Conservation (phyloP, 2,797 vertebrate genomes). For the Anomalospiza imberbis region DNA sequence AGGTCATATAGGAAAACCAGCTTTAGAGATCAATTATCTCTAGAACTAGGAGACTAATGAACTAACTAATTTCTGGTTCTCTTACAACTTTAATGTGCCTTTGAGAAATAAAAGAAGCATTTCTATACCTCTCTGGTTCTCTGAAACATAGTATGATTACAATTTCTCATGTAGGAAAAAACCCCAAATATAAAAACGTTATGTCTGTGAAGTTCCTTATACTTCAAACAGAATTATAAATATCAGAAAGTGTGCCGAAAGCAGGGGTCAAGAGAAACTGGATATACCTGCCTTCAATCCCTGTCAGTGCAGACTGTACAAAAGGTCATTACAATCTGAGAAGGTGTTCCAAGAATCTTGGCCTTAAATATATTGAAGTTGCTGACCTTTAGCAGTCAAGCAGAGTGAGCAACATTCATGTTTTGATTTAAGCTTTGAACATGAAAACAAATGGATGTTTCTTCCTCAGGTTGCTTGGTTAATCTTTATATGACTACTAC, state of each 20-base stretch:
- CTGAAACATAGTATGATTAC: neutral
- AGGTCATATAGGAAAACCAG: neutral
- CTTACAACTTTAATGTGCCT: neutral
- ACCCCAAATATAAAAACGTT: neutral
- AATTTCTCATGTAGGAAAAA: neutral
- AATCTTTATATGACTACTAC: neutral
- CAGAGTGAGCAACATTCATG: neutral
- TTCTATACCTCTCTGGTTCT: neutral
- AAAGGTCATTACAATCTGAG: slow-evolving; percentile 32
- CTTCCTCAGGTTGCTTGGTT: neutral
- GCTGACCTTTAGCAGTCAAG: neutral
- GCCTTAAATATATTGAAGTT: neutral
- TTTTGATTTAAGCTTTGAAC: neutral
- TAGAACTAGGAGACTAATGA: neutral
- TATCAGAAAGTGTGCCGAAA: neutral
- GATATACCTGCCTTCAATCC: neutral
- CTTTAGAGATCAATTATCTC: neutral
- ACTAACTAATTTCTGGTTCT: neutral
- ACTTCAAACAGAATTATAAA: neutral
- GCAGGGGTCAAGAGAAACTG: neutral
- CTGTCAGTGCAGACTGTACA: neutral
- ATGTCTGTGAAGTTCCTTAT: neutral
- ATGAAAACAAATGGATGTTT: neutral
- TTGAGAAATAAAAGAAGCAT: neutral
- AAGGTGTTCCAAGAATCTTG: slow-evolving; percentile 3